Conservation (phyloP, 2,797 vertebrate species). For the Gambusia yucatana region DNA sequence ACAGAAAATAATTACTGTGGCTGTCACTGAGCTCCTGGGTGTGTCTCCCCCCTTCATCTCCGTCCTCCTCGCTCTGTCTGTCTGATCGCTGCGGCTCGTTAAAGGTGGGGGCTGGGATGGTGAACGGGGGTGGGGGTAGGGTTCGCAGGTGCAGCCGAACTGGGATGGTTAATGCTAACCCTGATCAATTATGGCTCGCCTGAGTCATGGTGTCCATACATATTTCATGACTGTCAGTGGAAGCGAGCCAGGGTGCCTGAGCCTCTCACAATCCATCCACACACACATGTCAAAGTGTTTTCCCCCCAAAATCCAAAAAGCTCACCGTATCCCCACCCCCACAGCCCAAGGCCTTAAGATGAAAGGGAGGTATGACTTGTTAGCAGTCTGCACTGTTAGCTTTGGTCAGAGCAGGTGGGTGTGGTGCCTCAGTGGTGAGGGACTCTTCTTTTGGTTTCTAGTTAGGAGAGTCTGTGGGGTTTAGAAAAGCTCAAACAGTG, state of each 20-base stretch:
- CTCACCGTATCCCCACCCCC: constrained; percentile 1
- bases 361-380: constrained; percentile 73
- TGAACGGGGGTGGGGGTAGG: constrained; percentile 19
- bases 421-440: constrained; percentile 60
- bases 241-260: constrained; percentile 40
- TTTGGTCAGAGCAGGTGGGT: constrained; percentile 52
- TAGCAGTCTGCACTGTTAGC: constrained; percentile 53
- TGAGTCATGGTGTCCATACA: constrained; percentile 67
- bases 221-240: constrained; percentile 76
- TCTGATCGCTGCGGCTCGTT: constrained; percentile 37
- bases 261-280: constrained; percentile 31
- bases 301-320: constrained; percentile 8
- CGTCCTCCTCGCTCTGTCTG: constrained; percentile 26
- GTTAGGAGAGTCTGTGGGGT: not conserved
- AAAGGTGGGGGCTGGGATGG: constrained; percentile 33
- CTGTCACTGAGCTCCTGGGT: constrained; percentile 54
- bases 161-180: constrained; percentile 52
- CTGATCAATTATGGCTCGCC: constrained; percentile 69
- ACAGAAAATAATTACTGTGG: constrained; percentile 41
- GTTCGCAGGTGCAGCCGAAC: constrained; percentile 71
- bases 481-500: not conserved
- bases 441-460: not conserved
- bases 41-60: constrained; percentile 54
- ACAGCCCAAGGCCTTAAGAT: constrained; percentile 49
- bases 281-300: not conserved